phyloP scores from a whole-genome alignment of 2,797 vertebrate genomes.

The Stomatorhinus walkeri region DNA sequence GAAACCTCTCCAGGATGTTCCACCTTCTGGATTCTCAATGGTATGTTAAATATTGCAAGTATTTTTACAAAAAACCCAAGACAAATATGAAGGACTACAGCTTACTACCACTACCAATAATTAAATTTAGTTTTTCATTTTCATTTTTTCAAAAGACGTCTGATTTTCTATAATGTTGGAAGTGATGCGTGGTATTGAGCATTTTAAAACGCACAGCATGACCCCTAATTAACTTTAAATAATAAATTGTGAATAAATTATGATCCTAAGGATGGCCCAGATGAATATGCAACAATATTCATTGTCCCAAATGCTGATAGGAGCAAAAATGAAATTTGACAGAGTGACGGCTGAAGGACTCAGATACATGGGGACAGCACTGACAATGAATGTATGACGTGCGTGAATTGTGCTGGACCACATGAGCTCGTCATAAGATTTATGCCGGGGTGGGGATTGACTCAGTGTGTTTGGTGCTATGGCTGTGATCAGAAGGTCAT shows the following conservation, averaged over 20 bases:
- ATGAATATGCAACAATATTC: neutral
- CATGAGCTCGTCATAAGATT: neutral
- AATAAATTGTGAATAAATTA: neutral
- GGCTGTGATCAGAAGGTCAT: neutral
- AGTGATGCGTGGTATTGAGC: neutral
- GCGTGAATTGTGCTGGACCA: neutral
- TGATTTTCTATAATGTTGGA: neutral
- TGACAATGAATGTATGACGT: neutral
- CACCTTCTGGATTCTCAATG: neutral
- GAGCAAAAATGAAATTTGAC: neutral
- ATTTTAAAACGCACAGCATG: neutral
- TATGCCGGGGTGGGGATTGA: neutral
- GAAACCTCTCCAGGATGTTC: neutral
- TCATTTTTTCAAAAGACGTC: neutral
- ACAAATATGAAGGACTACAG: neutral
- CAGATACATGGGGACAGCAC: neutral
- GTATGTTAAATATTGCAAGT: neutral
- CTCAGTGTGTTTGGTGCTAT: neutral
- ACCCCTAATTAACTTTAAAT: neutral
- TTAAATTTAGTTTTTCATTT: neutral
- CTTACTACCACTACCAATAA: neutral
- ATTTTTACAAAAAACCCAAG: neutral
- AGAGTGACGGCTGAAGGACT: neutral
- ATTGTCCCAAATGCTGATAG: neutral
- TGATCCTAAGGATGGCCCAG: neutral